These are phyloP conservation scores for Tokudaia tokunoshimensis DNA, from an alignment of 2,797 vertebrate species.

Conservation along the genomic window DNA sequence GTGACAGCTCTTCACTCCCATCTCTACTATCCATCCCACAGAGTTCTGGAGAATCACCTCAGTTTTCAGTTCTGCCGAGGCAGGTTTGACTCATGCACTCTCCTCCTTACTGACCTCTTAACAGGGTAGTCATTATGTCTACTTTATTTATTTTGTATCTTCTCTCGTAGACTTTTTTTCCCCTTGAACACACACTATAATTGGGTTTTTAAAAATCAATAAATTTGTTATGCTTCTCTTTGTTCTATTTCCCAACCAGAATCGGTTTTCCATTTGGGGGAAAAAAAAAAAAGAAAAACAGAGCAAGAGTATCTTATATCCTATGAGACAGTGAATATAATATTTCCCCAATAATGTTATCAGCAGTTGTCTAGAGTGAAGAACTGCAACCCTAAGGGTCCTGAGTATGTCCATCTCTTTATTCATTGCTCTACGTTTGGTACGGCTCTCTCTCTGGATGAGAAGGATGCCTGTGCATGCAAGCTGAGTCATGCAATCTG, in stretches of 20 bases:
- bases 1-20: not conserved
- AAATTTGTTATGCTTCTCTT: slow-evolving; percentile 46
- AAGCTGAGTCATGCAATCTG: not conserved
- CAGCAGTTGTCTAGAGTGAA: slow-evolving; percentile 43
- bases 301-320: slow-evolving; percentile 46
- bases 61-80: slow-evolving; percentile 48
- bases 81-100: slow-evolving; percentile 65
- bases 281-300: slow-evolving; percentile 14
- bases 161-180: not conserved
- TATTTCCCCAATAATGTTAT: slow-evolving; percentile 59
- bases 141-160: slow-evolving; percentile 53
- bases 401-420: slow-evolving; percentile 49
- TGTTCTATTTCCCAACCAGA: slow-evolving; percentile 57
- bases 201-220: slow-evolving; percentile 56
- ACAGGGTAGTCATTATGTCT: slow-evolving; percentile 6
- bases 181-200: slow-evolving; percentile 28
- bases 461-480: not conserved
- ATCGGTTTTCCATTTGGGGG: slow-evolving; percentile 25
- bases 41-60: slow-evolving; percentile 73
- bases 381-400: slow-evolving; percentile 6
- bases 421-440: not conserved
- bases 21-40: not conserved
- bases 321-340: not conserved
- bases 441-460: not conserved
- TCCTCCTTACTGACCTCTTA: slow-evolving; percentile 66